These are phyloP conservation scores for Nephrotoma appendiculata DNA, from an alignment of 2,888 invertebrate genomes.

Conservation along the genomic window DNA sequence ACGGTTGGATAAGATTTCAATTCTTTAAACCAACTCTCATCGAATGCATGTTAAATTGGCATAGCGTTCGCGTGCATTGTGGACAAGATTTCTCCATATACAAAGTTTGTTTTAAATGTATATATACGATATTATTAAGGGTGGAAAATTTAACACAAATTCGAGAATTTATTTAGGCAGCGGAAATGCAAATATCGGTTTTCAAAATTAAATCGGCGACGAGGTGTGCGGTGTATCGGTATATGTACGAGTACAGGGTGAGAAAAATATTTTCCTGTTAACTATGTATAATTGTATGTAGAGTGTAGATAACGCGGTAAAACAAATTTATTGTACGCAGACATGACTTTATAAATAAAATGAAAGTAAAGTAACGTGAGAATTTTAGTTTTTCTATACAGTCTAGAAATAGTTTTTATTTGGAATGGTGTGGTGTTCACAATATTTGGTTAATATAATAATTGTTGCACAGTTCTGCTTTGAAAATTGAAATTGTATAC, in stretches of 20 bases:
- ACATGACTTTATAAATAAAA: not conserved
- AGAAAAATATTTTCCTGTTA: not conserved
- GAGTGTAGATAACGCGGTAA: not conserved
- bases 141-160: not conserved
- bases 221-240: not conserved
- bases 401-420: not conserved
- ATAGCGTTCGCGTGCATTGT: not conserved
- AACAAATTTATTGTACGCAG: not conserved
- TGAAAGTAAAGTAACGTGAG: not conserved
- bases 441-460: not conserved
- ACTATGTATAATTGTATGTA: too few species aligned
- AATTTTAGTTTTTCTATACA: not conserved
- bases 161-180: not conserved
- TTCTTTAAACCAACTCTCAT: not conserved
- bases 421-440: too few species aligned
- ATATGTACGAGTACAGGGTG: not conserved
- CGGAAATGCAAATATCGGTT: not conserved
- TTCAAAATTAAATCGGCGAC: not conserved
- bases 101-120: not conserved
- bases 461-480: not conserved
- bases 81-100: not conserved
- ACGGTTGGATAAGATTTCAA: not conserved
- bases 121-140: not conserved
- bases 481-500: not conserved
- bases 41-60: not conserved